Base-by-base conservation (phyloP, 1,140 invertebrate genomes). In the Pseudomyrmex dendroicus region DNA sequence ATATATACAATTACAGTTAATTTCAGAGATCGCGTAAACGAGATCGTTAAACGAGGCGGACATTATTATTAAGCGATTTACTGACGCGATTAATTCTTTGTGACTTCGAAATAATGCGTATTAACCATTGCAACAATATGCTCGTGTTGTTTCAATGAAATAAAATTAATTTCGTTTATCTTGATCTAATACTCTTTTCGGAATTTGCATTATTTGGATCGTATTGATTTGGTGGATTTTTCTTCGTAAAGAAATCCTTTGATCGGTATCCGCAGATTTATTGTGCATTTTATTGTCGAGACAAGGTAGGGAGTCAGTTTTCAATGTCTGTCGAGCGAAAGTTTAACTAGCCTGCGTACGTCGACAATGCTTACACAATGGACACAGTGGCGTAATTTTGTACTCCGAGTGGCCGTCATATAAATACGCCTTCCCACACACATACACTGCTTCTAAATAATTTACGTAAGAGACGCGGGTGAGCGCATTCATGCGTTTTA, bases 341-440 rank as follows among this genome's bases (percentile, higher is more conserved):
- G 87, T 89, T 89, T 86, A 89, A 88, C 86, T 88, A 89, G 84
- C 52, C 64, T 83, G 84, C 77, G 83, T 87, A 63, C 46, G 56
- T 64, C 56, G 78, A 62, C 73, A 76, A 89, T 83, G 84, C 86
- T 89, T 89, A 84, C 86, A 89, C 87, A 89, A 89, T 89, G 78
- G 56, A 59, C 54, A 85, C 73, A 88, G 78, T 89, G 87, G 87
- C 87, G 87, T 88, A 89, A 89, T 88, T 89, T 88, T 73, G 87
- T 89, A 56, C 86, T 63, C 57, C 67, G 78, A 62, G 83, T 84
- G 78, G 76, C 84, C 15, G 73, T 88, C 70, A 76, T 89, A 89
- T 84, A 89, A 88, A 88, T 72, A 77, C 68, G 52, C 84, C 86
- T 83, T 83, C 87, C 86, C 87, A 88, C 86, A 88, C 86, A 74